phyloP scores from a whole-genome alignment of 2,888 invertebrate species.

The Drosophila anceps region DNA sequence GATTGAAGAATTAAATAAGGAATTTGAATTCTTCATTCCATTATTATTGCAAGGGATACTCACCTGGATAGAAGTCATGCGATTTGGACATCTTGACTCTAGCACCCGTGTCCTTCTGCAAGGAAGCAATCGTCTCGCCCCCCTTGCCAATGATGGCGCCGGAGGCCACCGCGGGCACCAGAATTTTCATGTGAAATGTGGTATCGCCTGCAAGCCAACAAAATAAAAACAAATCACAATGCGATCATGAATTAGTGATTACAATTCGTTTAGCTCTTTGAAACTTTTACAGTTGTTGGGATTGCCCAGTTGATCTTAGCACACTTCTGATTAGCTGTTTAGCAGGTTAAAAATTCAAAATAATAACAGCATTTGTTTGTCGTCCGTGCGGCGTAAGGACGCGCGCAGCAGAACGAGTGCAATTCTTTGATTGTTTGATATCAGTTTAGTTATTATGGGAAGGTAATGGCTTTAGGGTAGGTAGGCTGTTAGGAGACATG shows the following conservation, averaged over 20 bases:
- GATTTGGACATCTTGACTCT: slow-evolving; percentile 99
- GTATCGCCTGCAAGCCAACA: slow-evolving; percentile 90
- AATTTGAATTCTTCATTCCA: background rate
- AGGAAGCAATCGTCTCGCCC: slow-evolving; percentile 98
- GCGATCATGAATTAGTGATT: slow-evolving; percentile 44
- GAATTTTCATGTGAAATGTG: slow-evolving; percentile 97
- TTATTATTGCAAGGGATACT: slow-evolving; percentile 72
- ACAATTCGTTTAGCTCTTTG: slow-evolving; percentile 16
- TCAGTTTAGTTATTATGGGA: slow-evolving; percentile 29
- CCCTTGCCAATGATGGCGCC: slow-evolving; percentile 99
- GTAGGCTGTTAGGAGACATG: slow-evolving; percentile 21
- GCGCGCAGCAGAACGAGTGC: slow-evolving; percentile 36
- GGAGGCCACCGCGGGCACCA: slow-evolving; percentile 98
- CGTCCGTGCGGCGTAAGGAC: slow-evolving; percentile 23
- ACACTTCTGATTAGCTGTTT: slow-evolving; percentile 39
- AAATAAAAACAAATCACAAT: slow-evolving; percentile 40
- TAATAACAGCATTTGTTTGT: slow-evolving; percentile 74
- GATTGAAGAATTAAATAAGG: fast-evolving
- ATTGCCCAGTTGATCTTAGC: slow-evolving; percentile 21
- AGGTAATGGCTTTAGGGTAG: slow-evolving; percentile 18
- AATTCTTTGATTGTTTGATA: slow-evolving; percentile 22
- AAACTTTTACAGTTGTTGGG: slow-evolving; percentile 20
- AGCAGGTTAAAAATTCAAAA: slow-evolving; percentile 80
- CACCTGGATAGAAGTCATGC: slow-evolving; percentile 99
- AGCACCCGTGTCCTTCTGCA: slow-evolving; percentile 98